Percentiles rank a stretch among this genome's conserved stretches.
These are phyloP conservation scores for Cantharis flavilabris DNA, from an alignment of 2,888 invertebrate genomes.

Conservation along the genomic window DNA sequence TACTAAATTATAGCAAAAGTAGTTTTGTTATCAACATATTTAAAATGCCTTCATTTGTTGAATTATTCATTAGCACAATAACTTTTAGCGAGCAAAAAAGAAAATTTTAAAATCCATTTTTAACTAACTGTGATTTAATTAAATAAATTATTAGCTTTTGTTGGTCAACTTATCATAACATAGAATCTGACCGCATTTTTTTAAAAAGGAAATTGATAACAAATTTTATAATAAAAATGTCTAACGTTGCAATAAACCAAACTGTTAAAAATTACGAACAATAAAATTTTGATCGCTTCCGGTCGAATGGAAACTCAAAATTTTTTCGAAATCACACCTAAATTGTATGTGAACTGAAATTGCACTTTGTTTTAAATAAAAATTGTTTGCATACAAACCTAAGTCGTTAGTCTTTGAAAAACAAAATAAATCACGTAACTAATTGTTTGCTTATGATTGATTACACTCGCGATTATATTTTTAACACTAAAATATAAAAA, in stretches of 20 bases:
- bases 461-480: not conserved
- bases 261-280: not conserved
- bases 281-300: not conserved
- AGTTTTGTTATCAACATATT: not conserved
- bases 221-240: slow-evolving; percentile 12
- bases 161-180: not conserved
- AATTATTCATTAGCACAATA: not conserved
- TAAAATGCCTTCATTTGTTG: not conserved
- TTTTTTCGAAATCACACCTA: not conserved
- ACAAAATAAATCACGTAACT: not conserved
- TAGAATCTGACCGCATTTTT: slow-evolving; percentile 7
- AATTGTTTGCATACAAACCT: not conserved
- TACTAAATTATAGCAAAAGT: not conserved
- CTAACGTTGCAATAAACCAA: not conserved
- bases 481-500: not conserved
- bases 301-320: not conserved
- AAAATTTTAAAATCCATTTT: not conserved
- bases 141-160: not conserved
- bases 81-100: not conserved
- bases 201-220: slow-evolving; percentile 21
- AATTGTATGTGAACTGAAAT: not conserved
- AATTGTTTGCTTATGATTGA: not conserved
- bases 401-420: not conserved
- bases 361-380: not conserved
- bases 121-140: not conserved